phyloP scores from a whole-genome alignment of 2,797 vertebrate species.

The Babyrousa celebensis region DNA sequence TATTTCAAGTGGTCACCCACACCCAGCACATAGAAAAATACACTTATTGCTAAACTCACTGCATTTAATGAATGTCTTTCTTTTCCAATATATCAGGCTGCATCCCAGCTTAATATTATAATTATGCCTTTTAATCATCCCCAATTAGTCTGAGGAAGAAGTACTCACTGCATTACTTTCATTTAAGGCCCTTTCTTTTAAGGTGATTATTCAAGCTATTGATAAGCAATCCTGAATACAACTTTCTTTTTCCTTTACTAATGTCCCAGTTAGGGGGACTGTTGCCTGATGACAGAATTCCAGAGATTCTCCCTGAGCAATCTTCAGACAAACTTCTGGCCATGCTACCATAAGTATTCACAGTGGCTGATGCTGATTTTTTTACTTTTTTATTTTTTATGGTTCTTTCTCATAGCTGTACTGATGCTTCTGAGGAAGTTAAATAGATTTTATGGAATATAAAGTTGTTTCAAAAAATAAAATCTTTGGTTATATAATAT shows the following conservation, averaged over 20 bases:
- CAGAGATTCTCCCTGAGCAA: background rate
- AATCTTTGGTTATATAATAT: background rate
- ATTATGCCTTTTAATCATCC: background rate
- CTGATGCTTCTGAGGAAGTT: background rate
- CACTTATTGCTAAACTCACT: background rate
- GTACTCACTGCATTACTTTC: background rate
- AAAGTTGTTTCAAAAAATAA: background rate
- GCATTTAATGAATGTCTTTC: background rate
- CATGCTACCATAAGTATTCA: background rate
- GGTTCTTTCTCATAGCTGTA: background rate
- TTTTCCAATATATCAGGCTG: background rate
- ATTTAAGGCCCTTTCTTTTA: background rate
- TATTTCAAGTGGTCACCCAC: background rate
- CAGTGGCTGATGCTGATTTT: background rate
- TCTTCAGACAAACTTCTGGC: background rate
- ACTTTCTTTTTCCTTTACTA: background rate
- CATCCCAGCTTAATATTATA: background rate
- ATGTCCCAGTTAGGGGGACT: background rate
- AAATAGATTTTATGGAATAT: background rate
- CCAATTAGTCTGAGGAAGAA: background rate
- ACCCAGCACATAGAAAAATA: background rate
- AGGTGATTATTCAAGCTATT: background rate
- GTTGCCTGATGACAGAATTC: background rate
- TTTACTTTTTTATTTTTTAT: slow-evolving; percentile 32
- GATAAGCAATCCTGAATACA: background rate